Evolutionary conservation across 2,797 vertebrate genomes (phyloP).

Genomic region (Salarias fasciatus): DNA sequence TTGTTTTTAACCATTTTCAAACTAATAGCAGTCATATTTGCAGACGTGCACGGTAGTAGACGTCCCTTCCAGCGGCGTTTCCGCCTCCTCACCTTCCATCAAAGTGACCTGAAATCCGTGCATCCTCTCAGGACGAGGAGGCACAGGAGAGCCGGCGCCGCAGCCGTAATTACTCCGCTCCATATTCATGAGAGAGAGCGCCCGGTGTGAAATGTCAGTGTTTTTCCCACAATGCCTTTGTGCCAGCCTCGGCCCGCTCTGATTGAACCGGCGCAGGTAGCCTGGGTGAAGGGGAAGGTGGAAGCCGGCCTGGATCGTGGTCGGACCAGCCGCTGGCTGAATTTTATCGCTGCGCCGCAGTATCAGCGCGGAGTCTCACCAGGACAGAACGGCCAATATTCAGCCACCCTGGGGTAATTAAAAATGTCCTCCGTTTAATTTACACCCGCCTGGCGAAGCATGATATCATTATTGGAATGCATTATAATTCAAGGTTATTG

Average conservation of each 20-base stretch:
- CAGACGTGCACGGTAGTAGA: neutral
- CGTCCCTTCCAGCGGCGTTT: neutral
- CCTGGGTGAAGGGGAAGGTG: conserved; percentile 34
- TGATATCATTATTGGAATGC: conserved; percentile 77
- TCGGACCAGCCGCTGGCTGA: conserved; percentile 73
- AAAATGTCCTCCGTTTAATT: conserved; percentile 71
- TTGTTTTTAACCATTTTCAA: no score
- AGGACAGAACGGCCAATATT: conserved; percentile 65
- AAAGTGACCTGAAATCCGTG: conserved; percentile 49
- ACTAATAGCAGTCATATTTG: neutral
- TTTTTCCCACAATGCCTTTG: conserved; percentile 60
- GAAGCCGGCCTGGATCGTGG: conserved; percentile 68
- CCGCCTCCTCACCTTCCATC: conserved; percentile 30
- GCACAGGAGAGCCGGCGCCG: conserved; percentile 44
- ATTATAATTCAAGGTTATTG: conserved; percentile 74
- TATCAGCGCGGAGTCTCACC: conserved; percentile 62
- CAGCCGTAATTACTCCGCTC: conserved; percentile 71
- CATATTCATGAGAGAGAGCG: conserved; percentile 72
- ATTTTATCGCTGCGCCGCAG: conserved; percentile 72
- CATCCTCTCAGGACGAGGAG: conserved; percentile 10
- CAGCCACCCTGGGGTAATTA: conserved; percentile 75
- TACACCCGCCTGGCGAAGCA: conserved; percentile 67
- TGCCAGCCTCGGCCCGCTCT: conserved; percentile 55
- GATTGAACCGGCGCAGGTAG: conserved; percentile 67
- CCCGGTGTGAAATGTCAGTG: conserved; percentile 69